Conservation (phyloP, 2,113 vertebrate species). For the Theropithecus gelada region DNA sequence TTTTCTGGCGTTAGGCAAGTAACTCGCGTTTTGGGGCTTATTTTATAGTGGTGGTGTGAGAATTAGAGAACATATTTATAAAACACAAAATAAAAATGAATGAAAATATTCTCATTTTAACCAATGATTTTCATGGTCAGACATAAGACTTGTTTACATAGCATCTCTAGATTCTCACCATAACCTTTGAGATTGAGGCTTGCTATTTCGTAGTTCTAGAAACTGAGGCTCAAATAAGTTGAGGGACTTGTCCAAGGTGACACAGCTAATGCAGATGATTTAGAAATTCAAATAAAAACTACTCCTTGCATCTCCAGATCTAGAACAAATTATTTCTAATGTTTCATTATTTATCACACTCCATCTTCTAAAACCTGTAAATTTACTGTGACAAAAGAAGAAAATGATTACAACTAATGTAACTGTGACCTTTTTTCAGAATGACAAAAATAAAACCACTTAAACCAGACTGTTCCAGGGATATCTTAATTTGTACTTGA, state of each 20-base stretch:
- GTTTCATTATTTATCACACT: background rate
- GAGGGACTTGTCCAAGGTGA: background rate
- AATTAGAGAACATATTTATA: background rate
- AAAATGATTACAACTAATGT: background rate
- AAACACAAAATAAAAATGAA: background rate
- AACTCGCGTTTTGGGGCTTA: background rate
- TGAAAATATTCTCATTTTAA: background rate
- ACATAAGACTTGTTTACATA: background rate
- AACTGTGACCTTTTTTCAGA: background rate
- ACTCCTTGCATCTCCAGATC: background rate
- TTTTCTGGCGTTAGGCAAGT: background rate
- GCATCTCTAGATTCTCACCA: background rate
- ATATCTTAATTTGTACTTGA: background rate
- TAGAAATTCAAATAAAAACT: background rate
- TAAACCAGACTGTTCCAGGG: background rate
- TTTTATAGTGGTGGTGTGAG: background rate
- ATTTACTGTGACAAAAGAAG: background rate
- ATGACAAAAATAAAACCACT: background rate
- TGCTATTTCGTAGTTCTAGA: background rate
- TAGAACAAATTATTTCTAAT: background rate
- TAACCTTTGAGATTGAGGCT: background rate
- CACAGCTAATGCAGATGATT: background rate
- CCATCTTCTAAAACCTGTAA: background rate
- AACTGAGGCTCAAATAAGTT: background rate
- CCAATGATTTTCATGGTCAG: background rate